A percentile compares a stretch with the other conserved stretches of the same genome.
phyloP scores from a whole-genome alignment of 1,140 invertebrate genomes.

The Hormaphis cornu region DNA sequence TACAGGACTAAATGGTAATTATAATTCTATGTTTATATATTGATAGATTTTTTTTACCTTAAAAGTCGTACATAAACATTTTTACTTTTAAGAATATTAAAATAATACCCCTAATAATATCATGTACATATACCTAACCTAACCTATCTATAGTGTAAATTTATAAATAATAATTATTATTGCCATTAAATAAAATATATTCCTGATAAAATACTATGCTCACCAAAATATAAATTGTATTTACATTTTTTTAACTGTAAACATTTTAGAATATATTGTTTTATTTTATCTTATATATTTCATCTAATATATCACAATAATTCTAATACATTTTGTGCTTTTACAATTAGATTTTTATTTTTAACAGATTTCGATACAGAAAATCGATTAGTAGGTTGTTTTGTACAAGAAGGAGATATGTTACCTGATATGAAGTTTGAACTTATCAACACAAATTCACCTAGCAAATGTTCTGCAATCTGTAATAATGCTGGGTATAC shows the following conservation, averaged over 20 bases:
- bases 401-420: conserved; percentile 9
- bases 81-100: background rate
- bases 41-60: background rate
- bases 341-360: no score
- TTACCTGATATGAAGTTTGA: conserved; percentile 30
- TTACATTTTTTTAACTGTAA: no score
- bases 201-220: no score
- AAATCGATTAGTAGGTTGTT: conserved; percentile 34
- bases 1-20: conserved; percentile 32
- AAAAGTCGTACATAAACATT: no score
- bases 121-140: background rate
- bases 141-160: background rate
- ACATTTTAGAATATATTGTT: no score
- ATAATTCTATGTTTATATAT: background rate
- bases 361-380: background rate
- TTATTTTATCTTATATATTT: no score
- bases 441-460: conserved; percentile 33
- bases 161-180: no score
- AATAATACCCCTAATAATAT: background rate
- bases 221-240: no score
- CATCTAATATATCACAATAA: no score
- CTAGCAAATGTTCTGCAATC: conserved; percentile 34
- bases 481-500: conserved; percentile 32
- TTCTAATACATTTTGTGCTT: no score
- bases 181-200: no score